Conservation (phyloP, 2,113 vertebrate genomes). For the Phrynosoma blainvillii region DNA sequence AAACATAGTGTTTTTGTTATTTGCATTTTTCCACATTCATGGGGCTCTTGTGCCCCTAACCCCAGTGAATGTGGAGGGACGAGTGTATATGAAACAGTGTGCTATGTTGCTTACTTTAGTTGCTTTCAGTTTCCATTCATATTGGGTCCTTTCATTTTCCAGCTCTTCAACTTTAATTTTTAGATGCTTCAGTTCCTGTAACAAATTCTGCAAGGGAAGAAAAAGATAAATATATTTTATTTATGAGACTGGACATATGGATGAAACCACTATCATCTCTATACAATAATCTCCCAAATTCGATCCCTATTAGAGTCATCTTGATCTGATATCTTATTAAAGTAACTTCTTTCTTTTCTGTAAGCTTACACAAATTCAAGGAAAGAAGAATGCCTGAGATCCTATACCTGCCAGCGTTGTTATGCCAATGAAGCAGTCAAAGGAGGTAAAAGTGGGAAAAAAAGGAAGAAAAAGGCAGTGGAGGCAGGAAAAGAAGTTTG, state of each 20-base stretch:
- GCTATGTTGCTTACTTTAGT: conserved; percentile 85
- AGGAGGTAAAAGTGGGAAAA: too few species aligned
- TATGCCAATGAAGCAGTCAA: too few species aligned
- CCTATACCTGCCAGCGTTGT: too few species aligned
- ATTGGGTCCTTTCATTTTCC: conserved; percentile 93
- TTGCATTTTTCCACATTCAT: too few species aligned
- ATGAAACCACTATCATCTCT: neutral
- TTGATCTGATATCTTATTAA: neutral
- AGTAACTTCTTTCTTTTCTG: neutral
- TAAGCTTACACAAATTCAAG: neutral
- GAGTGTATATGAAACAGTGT: neutral
- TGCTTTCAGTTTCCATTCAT: conserved; percentile 91
- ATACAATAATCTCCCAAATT: neutral
- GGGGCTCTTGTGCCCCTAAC: too few species aligned
- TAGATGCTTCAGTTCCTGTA: conserved; percentile 88
- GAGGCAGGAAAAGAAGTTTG: too few species aligned
- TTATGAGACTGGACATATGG: conserved; percentile 19
- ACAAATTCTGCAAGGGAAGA: conserved; percentile 78
- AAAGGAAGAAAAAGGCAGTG: too few species aligned
- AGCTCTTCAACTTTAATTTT: conserved; percentile 93
- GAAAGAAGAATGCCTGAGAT: neutral
- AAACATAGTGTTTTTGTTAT: too few species aligned
- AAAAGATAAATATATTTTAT: neutral
- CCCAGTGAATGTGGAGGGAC: too few species aligned
- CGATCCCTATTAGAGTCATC: neutral